Base-by-base conservation (phyloP, 2,113 vertebrate genomes). In the Electrona antarctica region DNA sequence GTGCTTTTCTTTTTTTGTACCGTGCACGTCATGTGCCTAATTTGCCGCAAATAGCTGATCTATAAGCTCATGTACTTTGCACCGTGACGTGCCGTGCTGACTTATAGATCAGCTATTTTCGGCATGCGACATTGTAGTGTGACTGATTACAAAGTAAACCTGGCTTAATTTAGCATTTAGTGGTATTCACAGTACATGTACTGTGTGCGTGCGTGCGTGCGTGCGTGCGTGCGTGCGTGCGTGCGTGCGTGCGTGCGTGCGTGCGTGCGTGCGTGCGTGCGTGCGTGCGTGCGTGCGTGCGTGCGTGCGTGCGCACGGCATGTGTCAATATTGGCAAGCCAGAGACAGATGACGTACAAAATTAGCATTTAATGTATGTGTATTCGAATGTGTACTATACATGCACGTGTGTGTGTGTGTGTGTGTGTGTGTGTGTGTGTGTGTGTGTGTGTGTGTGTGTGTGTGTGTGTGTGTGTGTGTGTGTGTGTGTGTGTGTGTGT, bases 1-100 rank as follows among this genome's bases (percentile, higher is more conserved):
- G 80, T 87, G 85, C 88, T 90, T 83, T 73, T 65, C 54, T 41
- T 8, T 29, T 29, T 33, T 11, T 33, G 66, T 73, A 67, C 59
- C 21, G 46, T 69, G 65, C 71, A 71, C 67, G 60, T 84, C 55
- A 0, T 52, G 71, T 62, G 57, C 69, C 73, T 64, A 51, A 70
- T 84, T 47, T 64, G 11, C 45, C 33, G 33, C 33, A 6, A 41
- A 41, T 41, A 41, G 33, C 33, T 6, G 33, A 41, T 41, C 33
- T 41, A 41, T 41, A 41, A 41, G 33, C 33, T 41, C 33, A 6
- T 2, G 33, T 41, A 2, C 33, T 41, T 41, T 41, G 33, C 33
- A 41, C 33, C 33, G 33, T 41, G 33, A 41, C 33, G 5, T 6
- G 33, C 2, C 5, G 33, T 6, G 33, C 5, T 3, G 33, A 2